A percentile compares a stretch with the other conserved stretches of the same genome.
Conservation (phyloP, 2,113 vertebrate species). For the Semnopithecus entellus region DNA sequence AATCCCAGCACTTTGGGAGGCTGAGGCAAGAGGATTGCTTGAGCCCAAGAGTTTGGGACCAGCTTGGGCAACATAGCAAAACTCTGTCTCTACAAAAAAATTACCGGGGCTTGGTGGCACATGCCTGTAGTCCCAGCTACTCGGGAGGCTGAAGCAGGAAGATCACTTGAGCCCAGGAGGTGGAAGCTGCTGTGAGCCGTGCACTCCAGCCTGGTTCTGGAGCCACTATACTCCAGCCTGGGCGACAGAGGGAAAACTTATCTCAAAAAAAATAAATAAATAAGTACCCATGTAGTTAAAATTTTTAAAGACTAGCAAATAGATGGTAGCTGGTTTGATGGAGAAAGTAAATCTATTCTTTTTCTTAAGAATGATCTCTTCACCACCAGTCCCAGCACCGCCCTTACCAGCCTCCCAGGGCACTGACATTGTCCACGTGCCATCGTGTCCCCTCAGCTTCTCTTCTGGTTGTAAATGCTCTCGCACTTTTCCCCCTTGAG, state of each 20-base stretch:
- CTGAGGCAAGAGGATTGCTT: too few relatives aligned
- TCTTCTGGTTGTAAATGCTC: background rate
- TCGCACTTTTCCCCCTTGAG: background rate
- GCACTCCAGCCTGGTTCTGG: too few relatives aligned
- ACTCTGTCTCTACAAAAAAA: too few relatives aligned
- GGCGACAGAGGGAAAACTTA: too few relatives aligned
- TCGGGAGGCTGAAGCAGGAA: too few relatives aligned
- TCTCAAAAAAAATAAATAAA: background rate
- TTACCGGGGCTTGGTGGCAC: too few relatives aligned
- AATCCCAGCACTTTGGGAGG: too few relatives aligned
- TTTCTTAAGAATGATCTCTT: background rate
- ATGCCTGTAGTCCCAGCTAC: too few relatives aligned
- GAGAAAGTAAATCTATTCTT: background rate
- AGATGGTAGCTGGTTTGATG: background rate
- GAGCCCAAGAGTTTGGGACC: too few relatives aligned
- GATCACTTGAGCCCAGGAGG: too few relatives aligned
- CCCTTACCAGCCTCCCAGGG: background rate
- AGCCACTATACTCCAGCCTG: background rate
- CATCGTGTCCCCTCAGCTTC: background rate
- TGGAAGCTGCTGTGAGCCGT: too few relatives aligned
- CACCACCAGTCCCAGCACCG: background rate
- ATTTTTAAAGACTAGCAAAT: background rate
- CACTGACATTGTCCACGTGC: accelerated
- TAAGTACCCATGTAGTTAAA: background rate
- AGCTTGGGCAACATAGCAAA: too few relatives aligned